Base-by-base conservation (phyloP, 2,113 vertebrate genomes). In the Melanocharis versteri region DNA sequence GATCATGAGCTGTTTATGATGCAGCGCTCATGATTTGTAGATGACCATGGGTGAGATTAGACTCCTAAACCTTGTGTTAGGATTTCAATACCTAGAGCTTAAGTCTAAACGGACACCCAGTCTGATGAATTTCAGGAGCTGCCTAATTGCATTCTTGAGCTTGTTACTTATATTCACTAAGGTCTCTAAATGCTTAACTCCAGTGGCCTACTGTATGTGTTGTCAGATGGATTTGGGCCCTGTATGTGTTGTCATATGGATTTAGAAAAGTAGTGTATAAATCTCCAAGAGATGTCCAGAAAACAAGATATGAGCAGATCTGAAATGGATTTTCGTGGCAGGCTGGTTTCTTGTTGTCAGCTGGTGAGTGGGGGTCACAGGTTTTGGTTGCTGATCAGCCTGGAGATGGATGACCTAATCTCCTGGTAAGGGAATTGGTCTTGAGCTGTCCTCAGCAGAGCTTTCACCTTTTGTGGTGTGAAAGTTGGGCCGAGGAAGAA, bases 341-440 rank as follows among this genome's bases (percentile, higher is more conserved):
- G 30, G 6, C 14, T 39, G 8, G 11, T 57, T 30, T 58, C 24
- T 7, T 79, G 4, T 51, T 65, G n/a, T 61, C 33, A 70, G 19
- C 8, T 2, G 5, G 2, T 13, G 39, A 35, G 3, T 13, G 1
- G 6, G 17, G 19, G 9, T 18, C 31, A 19, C 51, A 71, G 51
- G 21, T 72, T 91, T 27, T 80, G 27, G 31, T 44, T 65, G 22
- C 42, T 91, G 72, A 26, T 90, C 45, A 77, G 7, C 54, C n/a
- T 89, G 37, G 39, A 77, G 50, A 51, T 69, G 42, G 28, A 61
- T 58, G 23, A 50, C 23, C 28, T 69, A 48, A 72, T 30, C 28
- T 76, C 14, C 16, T 60, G 7, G 12, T 50, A 50, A 84, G 44
- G 10, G 2, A 86, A 24, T 39, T 57, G 54, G 14, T 53, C 68